Conservation (phyloP, 2,888 invertebrate species). For the Mesochorus sp. region DNA sequence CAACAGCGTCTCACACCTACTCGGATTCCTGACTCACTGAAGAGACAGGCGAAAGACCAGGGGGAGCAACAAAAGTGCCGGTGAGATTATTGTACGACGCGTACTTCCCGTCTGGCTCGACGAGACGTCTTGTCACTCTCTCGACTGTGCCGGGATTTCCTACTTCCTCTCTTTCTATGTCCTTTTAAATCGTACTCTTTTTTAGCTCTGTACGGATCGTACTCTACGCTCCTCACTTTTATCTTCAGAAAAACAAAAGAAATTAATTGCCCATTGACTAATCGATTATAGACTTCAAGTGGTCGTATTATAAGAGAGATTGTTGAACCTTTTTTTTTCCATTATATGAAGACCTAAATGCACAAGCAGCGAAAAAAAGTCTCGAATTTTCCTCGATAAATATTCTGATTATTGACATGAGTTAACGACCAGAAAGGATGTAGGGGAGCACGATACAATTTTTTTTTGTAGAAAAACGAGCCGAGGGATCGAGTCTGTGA, state of each 20-base stretch:
- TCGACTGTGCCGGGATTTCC: conserved; percentile 34
- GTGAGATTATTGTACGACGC: conserved; percentile 42
- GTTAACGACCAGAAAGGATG: conserved; percentile 45
- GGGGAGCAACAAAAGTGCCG: conserved; percentile 17
- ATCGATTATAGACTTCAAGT: conserved; percentile 42
- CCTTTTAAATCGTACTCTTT: conserved; percentile 2
- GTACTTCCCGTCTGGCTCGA: conserved; percentile 54
- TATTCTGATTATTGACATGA: conserved; percentile 31
- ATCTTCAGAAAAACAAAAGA: conserved; percentile 60
- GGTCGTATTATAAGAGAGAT: conserved; percentile 17
- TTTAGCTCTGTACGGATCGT: neutral
- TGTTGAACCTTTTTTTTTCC: conserved; percentile 17
- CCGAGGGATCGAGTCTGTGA: too few species aligned
- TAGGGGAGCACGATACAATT: too few species aligned
- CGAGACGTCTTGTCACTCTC: conserved; percentile 48
- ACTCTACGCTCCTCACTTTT: conserved; percentile 11
- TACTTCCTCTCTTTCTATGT: conserved; percentile 4
- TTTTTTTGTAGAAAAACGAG: conserved; percentile 14
- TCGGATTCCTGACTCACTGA: conserved; percentile 17
- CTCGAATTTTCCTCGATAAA: conserved; percentile 25
- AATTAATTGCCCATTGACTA: conserved; percentile 63
- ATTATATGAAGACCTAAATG: neutral
- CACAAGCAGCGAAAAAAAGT: conserved; percentile 14
- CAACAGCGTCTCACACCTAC: conserved; percentile 38
- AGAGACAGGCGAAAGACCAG: conserved; percentile 1